These are phyloP conservation scores for Pachypeltis micranthus DNA, from an alignment of 1,140 invertebrate species.

Conservation along the genomic window DNA sequence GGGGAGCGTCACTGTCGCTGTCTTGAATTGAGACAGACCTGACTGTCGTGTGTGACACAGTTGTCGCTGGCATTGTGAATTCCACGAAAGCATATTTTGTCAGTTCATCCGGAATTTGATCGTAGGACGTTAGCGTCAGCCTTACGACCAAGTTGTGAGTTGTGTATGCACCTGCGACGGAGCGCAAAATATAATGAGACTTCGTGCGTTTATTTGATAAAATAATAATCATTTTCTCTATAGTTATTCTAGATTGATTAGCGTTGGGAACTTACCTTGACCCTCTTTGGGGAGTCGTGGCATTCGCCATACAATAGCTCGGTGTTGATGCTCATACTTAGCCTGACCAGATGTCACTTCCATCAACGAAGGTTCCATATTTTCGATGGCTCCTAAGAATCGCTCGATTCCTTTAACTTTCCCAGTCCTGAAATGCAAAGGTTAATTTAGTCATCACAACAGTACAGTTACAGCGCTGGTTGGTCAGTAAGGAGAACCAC, in stretches of 20 bases:
- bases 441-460: background rate
- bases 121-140: constrained; percentile 89
- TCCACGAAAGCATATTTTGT: constrained; percentile 82
- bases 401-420: constrained; percentile 90
- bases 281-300: constrained; percentile 90
- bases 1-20: constrained; percentile 80
- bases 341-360: constrained; percentile 96
- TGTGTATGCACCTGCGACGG: constrained; percentile 77
- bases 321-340: constrained; percentile 98
- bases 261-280: constrained; percentile 54
- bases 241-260: constrained; percentile 1
- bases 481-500: no score
- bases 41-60: constrained; percentile 91
- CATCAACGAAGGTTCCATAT: constrained; percentile 83
- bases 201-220: background rate
- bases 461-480: background rate
- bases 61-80: constrained; percentile 97
- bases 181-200: background rate
- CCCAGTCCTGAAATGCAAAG: constrained; percentile 60
- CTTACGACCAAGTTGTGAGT: constrained; percentile 87
- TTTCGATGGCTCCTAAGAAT: constrained; percentile 84
- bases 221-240: background rate
- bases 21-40: constrained; percentile 85
- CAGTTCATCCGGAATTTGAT: constrained; percentile 89
- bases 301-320: constrained; percentile 96